Evolutionary conservation across 2,888 invertebrate species (phyloP).

Genomic region (Cerastoderma edule): DNA sequence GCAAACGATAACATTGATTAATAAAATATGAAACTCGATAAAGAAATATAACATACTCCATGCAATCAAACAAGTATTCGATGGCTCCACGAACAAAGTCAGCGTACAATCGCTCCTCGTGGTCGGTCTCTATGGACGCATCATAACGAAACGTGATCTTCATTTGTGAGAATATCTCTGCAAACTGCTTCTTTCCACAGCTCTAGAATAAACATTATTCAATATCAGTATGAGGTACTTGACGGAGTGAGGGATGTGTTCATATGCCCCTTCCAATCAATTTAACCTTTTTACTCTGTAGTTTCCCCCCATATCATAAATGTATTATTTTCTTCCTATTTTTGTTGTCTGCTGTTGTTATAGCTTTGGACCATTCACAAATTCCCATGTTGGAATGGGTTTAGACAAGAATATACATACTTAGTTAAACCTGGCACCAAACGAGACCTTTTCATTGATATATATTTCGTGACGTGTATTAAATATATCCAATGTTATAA

Average conservation of each 20-base stretch:
- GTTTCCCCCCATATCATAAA: neutral
- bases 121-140: conserved; percentile 28
- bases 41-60: conserved; percentile 28
- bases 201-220: conserved; percentile 12
- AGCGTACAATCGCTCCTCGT: conserved; percentile 36
- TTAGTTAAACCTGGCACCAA: no score
- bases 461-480: no score
- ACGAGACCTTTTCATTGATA: no score
- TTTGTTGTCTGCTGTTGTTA: no score
- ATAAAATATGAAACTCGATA: neutral
- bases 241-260: neutral
- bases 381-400: no score
- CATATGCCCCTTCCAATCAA: neutral
- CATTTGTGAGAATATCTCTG: conserved; percentile 25
- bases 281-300: neutral
- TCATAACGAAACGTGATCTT: conserved; percentile 40
- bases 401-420: no score
- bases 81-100: conserved; percentile 27
- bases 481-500: no score
- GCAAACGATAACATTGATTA: neutral
- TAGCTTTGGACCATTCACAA: no score
- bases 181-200: conserved; percentile 25
- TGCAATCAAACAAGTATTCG: conserved; percentile 16
- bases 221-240: neutral
- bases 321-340: neutral